Evolutionary conservation across 2,888 invertebrate species (phyloP), one percentile per base, ranked within the genome.

Genomic region (Yponomeuta evonymella): DNA sequence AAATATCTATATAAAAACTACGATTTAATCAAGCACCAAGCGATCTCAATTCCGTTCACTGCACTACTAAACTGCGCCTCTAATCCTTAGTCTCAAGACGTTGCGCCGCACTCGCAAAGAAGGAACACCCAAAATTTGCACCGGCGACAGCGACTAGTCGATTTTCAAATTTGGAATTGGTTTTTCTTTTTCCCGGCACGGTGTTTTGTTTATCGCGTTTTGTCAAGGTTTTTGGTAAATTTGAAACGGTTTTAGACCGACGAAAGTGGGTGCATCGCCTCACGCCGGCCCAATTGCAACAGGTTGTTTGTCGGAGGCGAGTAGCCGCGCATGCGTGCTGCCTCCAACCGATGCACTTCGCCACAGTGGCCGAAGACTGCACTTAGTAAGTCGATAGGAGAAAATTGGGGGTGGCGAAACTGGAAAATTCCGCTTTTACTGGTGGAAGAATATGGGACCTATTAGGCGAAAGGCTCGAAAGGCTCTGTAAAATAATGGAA

Each of bases 271-370:
- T 90, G 91, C 91, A 91, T 84, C 80, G 81, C 86, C 90, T 91
- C 91, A 92, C 89, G 89, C 87, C 87, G 88, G 81, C 76, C 85
- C 81, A 76, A 80, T 88, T 92, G 91, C 91, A 92, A 92, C 91
- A 92, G 91, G 91, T 92, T 90, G 91, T 89, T 90, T 89, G 88
- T 85, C 78, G 78, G 83, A 83, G 81, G 75, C 78, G 48, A 69
- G 69, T 74, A 75, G 72, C 74, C 43, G 70, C 73, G 90, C 75
- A 79, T 89, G 91, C 90, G 91, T 81, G 74, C 64, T 74, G 71
- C 73, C 71, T 72, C 74, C 78, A 75, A 74, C 81, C 84, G 80
- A 82, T 85, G 88, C 87, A 86, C 71, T 77, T 73, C 79, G 76
- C 88, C 79, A 90, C 86, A 90, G 79, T 70, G 64, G 64, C 10